phyloP scores from a whole-genome alignment of 1,140 invertebrate species.

The Formica exsecta region DNA sequence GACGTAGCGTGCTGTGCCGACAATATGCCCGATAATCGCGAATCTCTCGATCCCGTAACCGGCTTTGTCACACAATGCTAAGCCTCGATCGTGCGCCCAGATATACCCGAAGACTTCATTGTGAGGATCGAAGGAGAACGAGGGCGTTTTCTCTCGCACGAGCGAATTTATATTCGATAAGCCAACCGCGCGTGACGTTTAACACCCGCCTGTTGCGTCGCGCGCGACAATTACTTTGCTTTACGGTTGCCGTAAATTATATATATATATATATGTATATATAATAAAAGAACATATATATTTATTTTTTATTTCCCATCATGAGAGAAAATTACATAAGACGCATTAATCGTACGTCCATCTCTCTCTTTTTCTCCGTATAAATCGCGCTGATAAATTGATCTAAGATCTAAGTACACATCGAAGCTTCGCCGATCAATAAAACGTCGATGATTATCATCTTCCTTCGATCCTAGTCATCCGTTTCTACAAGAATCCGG shows the following conservation, averaged over 20 bases:
- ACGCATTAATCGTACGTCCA: neutral
- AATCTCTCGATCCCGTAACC: constrained; percentile 43
- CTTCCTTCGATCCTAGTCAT: neutral
- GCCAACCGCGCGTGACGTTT: constrained; percentile 6
- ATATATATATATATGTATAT: neutral
- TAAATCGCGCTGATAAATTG: neutral
- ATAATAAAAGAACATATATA: neutral
- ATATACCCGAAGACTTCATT: constrained; percentile 39
- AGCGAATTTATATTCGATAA: constrained; percentile 45
- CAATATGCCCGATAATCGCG: constrained; percentile 49
- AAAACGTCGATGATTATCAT: neutral
- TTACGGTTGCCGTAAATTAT: constrained; percentile 46
- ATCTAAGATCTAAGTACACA: neutral
- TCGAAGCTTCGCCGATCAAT: constrained; percentile 7
- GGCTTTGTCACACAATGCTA: constrained; percentile 37
- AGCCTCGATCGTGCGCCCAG: constrained; percentile 18
- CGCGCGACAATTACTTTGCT: constrained; percentile 31
- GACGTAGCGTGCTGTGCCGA: constrained; percentile 13
- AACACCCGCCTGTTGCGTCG: constrained; percentile 37
- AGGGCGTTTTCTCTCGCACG: neutral
- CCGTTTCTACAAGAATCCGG: neutral
- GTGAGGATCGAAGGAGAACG: constrained; percentile 24
- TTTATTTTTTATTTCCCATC: neutral
- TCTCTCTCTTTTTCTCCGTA: too few species aligned
- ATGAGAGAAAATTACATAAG: neutral